phyloP scores from a whole-genome alignment of 2,888 invertebrate genomes.

The Drosophila meridionalis region DNA sequence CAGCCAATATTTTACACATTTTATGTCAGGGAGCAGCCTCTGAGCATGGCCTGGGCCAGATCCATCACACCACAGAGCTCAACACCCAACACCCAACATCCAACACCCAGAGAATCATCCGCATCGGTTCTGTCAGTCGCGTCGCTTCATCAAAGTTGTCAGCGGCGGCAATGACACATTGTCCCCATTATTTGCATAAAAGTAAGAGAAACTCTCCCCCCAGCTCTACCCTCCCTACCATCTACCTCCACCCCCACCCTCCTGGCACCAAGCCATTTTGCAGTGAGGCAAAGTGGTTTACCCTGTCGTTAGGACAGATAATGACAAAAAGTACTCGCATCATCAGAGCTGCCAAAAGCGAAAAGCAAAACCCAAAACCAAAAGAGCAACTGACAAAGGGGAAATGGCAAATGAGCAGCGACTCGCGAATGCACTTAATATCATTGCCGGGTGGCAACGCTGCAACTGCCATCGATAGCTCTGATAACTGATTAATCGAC shows the following conservation, averaged over 20 bases:
- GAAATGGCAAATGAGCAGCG: constrained; percentile 1
- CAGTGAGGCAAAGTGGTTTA: constrained; percentile 67
- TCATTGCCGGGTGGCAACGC: constrained; percentile 2
- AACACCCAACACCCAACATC: constrained; percentile 7
- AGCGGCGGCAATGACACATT: constrained; percentile 74
- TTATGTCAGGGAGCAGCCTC: constrained; percentile 47
- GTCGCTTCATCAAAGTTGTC: constrained; percentile 74
- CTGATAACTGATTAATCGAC: constrained; percentile 7
- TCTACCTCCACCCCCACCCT: neutral
- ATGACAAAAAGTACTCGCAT: constrained; percentile 20
- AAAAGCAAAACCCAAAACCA: neutral
- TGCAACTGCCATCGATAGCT: constrained; percentile 7
- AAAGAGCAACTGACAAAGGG: constrained; percentile 3
- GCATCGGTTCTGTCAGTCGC: constrained; percentile 54
- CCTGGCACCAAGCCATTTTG: constrained; percentile 8
- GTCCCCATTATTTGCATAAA: constrained; percentile 81
- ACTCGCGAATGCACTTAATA: constrained; percentile 23
- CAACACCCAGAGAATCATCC: constrained; percentile 28
- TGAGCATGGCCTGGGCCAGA: constrained; percentile 19
- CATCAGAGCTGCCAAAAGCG: constrained; percentile 14
- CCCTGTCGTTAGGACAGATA: constrained; percentile 55
- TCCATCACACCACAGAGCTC: constrained; percentile 42
- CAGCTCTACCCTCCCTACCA: neutral
- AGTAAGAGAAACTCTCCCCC: constrained; percentile 34
- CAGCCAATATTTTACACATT: constrained; percentile 78